Conservation (phyloP, 2,888 invertebrate species). For the Leptothorax acervorum region DNA sequence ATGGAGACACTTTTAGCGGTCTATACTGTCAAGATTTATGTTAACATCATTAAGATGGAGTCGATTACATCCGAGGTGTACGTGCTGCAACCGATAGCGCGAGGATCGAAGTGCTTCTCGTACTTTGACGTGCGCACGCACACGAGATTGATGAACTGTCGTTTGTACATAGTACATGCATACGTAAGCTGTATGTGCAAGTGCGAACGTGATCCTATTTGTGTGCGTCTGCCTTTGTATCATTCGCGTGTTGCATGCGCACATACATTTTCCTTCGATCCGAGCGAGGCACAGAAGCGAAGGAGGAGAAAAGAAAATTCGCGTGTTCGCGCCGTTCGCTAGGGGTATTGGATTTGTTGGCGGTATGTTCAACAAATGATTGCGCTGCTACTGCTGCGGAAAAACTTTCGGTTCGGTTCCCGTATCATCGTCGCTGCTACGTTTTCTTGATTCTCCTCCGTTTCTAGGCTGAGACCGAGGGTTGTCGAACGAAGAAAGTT, state of each 20-base stretch:
- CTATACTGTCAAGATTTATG: not conserved
- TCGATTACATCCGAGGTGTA: conserved; percentile 7
- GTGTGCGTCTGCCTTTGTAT: conserved; percentile 67
- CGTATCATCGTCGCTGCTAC: conserved; percentile 61
- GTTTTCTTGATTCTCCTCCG: conserved; percentile 61
- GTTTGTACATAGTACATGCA: conserved; percentile 6
- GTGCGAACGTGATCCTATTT: conserved; percentile 49
- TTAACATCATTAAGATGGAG: conserved; percentile 10
- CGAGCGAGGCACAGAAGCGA: conserved; percentile 20
- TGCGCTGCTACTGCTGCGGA: conserved; percentile 79
- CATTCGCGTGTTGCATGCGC: conserved; percentile 56
- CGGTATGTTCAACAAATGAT: conserved; percentile 84
- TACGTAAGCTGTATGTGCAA: conserved; percentile 51
- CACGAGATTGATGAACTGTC: conserved; percentile 12
- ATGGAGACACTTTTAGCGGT: not conserved
- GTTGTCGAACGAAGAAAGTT: conserved; percentile 77
- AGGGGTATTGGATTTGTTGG: conserved; percentile 82
- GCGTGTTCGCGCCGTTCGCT: conserved; percentile 63
- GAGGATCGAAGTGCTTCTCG: conserved; percentile 22
- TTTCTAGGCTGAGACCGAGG: conserved; percentile 67
- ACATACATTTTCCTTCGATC: conserved; percentile 47
- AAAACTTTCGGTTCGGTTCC: conserved; percentile 75
- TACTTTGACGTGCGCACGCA: conserved; percentile 2
- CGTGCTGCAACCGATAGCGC: conserved; percentile 2
- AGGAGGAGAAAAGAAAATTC: conserved; percentile 62